These are phyloP conservation scores for Syngnathus typhle DNA, from an alignment of 2,113 vertebrate genomes.

Conservation along the genomic window DNA sequence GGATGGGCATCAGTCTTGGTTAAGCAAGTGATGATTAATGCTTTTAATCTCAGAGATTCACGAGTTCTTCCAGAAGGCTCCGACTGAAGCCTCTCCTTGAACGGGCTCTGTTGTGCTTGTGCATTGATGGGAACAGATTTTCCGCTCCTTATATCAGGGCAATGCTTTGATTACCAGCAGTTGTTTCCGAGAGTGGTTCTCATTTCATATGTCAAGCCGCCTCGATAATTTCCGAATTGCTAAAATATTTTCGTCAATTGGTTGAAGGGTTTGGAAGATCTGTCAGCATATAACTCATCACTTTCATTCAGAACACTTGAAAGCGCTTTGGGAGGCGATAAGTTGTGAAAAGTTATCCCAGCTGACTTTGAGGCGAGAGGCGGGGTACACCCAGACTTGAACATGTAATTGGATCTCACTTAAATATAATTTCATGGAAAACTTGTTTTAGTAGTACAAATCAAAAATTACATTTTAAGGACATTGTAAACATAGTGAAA, in stretches of 20 bases:
- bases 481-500: no score
- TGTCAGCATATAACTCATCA: background rate
- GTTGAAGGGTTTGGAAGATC: background rate
- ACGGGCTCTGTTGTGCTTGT: conserved; percentile 21
- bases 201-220: background rate
- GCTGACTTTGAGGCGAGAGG: no score
- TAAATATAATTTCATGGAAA: background rate
- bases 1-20: no score
- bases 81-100: background rate
- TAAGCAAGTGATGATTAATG: no score
- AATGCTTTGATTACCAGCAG: conserved; percentile 10
- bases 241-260: background rate
- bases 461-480: background rate
- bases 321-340: background rate
- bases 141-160: conserved; percentile 5
- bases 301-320: background rate
- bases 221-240: background rate
- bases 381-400: no score
- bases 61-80: conserved; percentile 20
- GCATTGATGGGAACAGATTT: conserved; percentile 33
- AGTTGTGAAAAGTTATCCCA: background rate
- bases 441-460: background rate
- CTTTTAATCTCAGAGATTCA: no score
- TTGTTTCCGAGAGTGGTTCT: conserved; percentile 4
- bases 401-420: background rate